phyloP scores from a whole-genome alignment of 2,888 invertebrate species.

The Pheosia tremula region DNA sequence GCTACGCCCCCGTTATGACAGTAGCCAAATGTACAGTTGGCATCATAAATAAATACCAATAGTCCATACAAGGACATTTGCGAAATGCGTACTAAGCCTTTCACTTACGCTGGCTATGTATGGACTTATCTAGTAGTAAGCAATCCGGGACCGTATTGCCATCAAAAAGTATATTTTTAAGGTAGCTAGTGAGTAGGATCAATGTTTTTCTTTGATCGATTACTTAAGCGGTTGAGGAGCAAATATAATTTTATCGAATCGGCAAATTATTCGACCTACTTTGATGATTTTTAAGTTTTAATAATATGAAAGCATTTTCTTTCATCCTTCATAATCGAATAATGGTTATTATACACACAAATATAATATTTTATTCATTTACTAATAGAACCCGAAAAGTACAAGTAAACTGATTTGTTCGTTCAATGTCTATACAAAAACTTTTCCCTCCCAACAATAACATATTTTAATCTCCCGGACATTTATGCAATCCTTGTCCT shows the following conservation, averaged over 20 bases:
- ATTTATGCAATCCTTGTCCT: conserved; percentile 14
- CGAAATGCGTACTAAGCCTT: conserved; percentile 10
- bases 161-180: too few species aligned
- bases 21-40: conserved; percentile 11
- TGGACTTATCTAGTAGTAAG: background rate
- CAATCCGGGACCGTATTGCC: background rate
- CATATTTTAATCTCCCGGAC: background rate
- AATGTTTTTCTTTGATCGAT: too few species aligned
- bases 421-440: background rate
- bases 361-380: background rate
- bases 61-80: conserved; percentile 12
- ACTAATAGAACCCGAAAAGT: background rate
- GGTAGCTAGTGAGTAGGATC: too few species aligned
- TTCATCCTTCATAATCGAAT: too few species aligned
- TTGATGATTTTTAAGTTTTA: too few species aligned
- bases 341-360: too few species aligned
- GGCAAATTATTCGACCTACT: too few species aligned
- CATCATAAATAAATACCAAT: conserved; percentile 14
- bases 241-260: too few species aligned
- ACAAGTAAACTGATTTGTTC: conserved; percentile 3
- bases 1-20: conserved; percentile 73
- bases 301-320: too few species aligned
- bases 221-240: too few species aligned
- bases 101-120: conserved; percentile 5
- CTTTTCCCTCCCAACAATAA: conserved; percentile 2